phyloP scores from a whole-genome alignment of 2,113 vertebrate species.

The Cavia porcellus region DNA sequence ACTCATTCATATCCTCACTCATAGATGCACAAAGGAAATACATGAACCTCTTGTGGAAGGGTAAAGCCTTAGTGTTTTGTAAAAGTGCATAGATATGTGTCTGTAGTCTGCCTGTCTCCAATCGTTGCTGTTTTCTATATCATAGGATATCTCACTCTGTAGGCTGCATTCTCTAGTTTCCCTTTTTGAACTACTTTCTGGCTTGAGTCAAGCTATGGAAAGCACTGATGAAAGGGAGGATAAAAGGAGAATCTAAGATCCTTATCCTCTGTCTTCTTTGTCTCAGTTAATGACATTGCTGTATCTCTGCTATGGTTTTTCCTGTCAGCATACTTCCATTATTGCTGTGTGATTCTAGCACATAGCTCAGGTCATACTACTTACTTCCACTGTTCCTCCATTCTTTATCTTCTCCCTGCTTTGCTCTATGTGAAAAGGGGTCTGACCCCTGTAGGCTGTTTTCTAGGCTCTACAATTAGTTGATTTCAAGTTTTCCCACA shows the following conservation, averaged over 20 bases:
- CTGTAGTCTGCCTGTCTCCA: background rate
- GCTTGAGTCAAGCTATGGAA: background rate
- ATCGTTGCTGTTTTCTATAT: background rate
- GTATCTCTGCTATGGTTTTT: slow-evolving; percentile 7
- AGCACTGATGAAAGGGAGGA: background rate
- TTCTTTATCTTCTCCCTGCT: background rate
- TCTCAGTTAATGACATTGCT: background rate
- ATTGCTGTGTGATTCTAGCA: background rate
- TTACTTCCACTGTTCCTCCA: background rate
- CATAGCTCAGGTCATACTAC: background rate
- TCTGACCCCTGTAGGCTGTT: background rate
- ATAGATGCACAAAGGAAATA: background rate
- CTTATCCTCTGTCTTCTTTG: background rate
- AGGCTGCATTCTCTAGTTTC: background rate
- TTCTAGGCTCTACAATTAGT: slow-evolving; percentile 14
- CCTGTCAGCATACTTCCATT: background rate
- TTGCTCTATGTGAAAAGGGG: background rate
- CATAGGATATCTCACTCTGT: background rate
- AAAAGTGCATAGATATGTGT: slow-evolving; percentile 3
- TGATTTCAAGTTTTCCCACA: slow-evolving; percentile 36
- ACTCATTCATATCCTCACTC: background rate
- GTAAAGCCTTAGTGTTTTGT: slow-evolving; percentile 54
- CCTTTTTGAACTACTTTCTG: background rate
- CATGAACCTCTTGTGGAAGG: background rate
- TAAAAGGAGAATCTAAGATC: background rate